Evolutionary conservation across 2,888 invertebrate genomes (phyloP), one percentile per base, ranked within the genome.

Genomic region (Gasteruption jaculator): DNA sequence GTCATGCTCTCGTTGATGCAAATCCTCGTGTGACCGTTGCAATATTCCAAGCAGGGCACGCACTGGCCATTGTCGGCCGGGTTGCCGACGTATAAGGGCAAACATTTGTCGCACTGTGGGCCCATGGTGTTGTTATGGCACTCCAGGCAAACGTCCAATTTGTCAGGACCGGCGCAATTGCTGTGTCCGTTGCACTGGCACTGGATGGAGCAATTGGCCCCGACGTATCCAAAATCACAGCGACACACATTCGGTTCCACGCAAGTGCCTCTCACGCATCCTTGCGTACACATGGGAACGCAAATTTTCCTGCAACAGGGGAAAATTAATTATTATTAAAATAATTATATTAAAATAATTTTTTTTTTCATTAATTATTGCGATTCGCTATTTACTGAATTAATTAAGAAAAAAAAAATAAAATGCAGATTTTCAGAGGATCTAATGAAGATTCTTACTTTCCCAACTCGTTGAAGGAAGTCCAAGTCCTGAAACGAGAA

Each of bases 161-260:
- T 83, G 63, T 90, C 87, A 5, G 90, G 90, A 1, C 91, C 90
- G 58, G 82, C 84, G 68, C 95, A 96, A 67, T 93, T 81, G 42
- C 93, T 87, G 73, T 95, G 93, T 0, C 92, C 92, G 68, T 95
- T 93, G 69, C 95, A 96, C 67, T 90, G 85, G 68, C 95, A 95
- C 71, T 91, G 89, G 48, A 89, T 89, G 56, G 89, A 89, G 70
- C 95, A 96, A 74, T 93, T 92, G 53, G 85, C 83, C 38, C 95
- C 94, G 16, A 95, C 92, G 71, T 89, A 95, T 42, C 94, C 94
- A 73, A 96, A 95, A 74, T 91, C 85, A 66, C 95, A 95, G 48
- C 82, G 79, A 62, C 95, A 93, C 44, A 82, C 78, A 63, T 90
- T 81, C 36, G 92, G 92, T 58, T 85, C 82, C 14, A 88, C 74